Percentiles rank a stretch among this genome's conserved stretches.
Evolutionary conservation across 2,888 invertebrate species (phyloP).

Genomic region (Eueremaeus valkanovi): DNA sequence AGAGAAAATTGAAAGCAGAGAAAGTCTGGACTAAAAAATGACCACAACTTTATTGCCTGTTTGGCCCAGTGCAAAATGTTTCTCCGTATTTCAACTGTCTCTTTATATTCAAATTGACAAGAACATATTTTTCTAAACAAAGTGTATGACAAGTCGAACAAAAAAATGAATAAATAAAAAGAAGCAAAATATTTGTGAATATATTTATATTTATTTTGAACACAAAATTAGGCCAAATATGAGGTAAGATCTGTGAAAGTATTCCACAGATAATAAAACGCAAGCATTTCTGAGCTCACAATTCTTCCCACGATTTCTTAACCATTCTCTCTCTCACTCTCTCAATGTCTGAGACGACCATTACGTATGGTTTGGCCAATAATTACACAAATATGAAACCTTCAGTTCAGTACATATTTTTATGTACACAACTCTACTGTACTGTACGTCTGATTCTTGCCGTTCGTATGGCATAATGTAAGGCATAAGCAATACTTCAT

Average conservation of each 20-base stretch:
- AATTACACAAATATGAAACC: constrained; percentile 31
- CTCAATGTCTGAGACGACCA: background rate
- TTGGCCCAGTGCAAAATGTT: constrained; percentile 14
- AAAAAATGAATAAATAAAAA: background rate
- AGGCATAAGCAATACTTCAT: constrained; percentile 17
- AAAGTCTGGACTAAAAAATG: background rate
- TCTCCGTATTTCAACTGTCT: too few relatives aligned
- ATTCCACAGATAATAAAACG: background rate
- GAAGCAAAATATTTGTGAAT: background rate
- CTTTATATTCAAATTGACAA: too few relatives aligned
- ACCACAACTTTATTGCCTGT: constrained; percentile 17
- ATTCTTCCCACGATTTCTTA: constrained; percentile 25
- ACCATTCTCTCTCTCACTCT: background rate
- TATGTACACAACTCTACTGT: background rate
- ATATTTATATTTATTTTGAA: background rate
- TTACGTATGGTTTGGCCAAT: constrained; percentile 33
- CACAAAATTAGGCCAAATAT: constrained; percentile 24
- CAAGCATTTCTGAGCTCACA: background rate
- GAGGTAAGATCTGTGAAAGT: background rate
- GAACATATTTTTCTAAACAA: too few relatives aligned
- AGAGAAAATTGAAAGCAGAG: background rate
- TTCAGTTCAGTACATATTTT: background rate
- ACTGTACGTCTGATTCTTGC: background rate
- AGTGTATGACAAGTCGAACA: too few relatives aligned
- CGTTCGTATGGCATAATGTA: background rate